Conservation (phyloP, 1,140 invertebrate genomes). For the Drosophila asahinai region DNA sequence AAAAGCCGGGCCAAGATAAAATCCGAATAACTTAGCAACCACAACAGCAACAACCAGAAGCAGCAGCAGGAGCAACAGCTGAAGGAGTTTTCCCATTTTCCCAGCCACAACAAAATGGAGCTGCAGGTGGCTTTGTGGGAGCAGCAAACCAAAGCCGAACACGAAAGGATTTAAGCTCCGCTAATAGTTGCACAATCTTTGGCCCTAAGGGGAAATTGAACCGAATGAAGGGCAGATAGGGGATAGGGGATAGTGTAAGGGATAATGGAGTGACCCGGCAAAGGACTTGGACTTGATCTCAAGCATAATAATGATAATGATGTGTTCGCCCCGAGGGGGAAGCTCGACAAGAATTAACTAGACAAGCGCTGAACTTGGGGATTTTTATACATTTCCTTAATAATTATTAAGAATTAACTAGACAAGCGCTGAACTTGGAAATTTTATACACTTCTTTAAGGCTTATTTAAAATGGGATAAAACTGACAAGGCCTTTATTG, state of each 20-base stretch:
- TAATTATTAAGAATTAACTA: too few relatives aligned
- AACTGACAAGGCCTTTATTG: neutral
- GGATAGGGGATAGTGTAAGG: neutral
- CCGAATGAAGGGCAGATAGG: constrained; percentile 15
- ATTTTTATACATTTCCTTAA: neutral
- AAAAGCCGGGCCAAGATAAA: constrained; percentile 25
- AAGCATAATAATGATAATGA: constrained; percentile 17
- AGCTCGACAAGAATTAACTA: constrained; percentile 16
- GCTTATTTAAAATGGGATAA: too few relatives aligned
- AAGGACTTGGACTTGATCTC: constrained; percentile 8
- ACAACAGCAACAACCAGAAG: constrained; percentile 1
- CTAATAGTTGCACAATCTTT: constrained; percentile 49
- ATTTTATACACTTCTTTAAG: too few relatives aligned
- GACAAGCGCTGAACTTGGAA: too few relatives aligned
- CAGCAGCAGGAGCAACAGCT: neutral
- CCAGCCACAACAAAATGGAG: constrained; percentile 45
- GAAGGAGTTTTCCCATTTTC: constrained; percentile 14
- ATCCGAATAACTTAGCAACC: constrained; percentile 39
- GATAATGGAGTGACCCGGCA: neutral
- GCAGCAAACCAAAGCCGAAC: constrained; percentile 15
- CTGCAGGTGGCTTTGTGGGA: constrained; percentile 56
- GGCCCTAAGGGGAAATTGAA: constrained; percentile 30
- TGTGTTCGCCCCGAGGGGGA: neutral
- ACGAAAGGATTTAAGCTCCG: constrained; percentile 44
- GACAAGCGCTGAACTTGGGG: neutral